Base-by-base conservation (phyloP, 2,797 vertebrate species). In the Molossus alvarezi region DNA sequence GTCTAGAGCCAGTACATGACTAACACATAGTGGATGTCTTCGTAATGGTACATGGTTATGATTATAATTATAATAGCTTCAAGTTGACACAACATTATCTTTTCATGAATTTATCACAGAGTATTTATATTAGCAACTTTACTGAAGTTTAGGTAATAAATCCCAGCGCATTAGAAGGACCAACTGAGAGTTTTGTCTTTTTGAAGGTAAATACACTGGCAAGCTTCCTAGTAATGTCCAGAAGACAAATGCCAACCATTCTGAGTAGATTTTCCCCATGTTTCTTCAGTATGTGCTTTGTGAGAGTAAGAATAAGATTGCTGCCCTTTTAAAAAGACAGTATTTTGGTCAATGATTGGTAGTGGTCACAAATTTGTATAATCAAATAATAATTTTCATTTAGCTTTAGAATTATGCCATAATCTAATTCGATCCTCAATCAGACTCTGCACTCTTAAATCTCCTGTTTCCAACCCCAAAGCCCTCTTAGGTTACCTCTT, bases 41-140 rank as follows among this genome's bases (percentile, higher is more conserved):
- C 88, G 65, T 97, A 97, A 95, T 96, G 85, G 76, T 64, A 92
- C 82, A 92, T 80, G 79, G 93, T 90, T 76, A 77, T 88, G 79
- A 94, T 90, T 76, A 77, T 88, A 92, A 97, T 96, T 95, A 90
- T 83, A 94, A 94, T 97, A 93, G 88, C 64, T 96, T 94, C 84
- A 96, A 37, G 92, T 95, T 95, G 93, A 97, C 45, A 97, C 18
- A 88, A 72, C 48, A 95, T 96, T 94, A 88, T 97, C 83, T 93
- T 93, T 95, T 88, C 23, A 92, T 65, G 92, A 95, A 97, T 97
- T 96, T 83, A 81, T 87, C 88, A 18, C 60, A 69, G 17, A 81
- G 51, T 69, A 75, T 90, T 93, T 94, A 83, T 90, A 79, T 86
- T 94, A 86, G 94, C 81, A 84, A 88, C 79, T 90, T 96, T 92